phyloP scores from a whole-genome alignment of 2,797 vertebrate genomes.

The Ctenosaura bakeri region DNA sequence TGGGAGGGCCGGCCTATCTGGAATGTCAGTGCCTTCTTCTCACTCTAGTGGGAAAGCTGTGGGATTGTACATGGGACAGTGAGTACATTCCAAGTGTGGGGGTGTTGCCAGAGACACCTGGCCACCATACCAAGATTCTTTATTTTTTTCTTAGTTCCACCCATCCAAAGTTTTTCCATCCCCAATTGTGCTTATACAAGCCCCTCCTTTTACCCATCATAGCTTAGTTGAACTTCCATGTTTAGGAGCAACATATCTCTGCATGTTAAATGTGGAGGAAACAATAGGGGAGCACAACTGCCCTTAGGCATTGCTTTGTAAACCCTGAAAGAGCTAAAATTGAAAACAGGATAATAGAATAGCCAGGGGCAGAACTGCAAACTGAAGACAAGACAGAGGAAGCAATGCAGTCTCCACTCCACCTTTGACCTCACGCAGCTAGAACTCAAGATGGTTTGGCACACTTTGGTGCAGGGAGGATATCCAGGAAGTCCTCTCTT shows the following conservation, averaged over 20 bases:
- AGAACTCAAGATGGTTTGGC: background rate
- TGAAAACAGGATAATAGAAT: background rate
- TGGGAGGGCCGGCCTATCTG: background rate
- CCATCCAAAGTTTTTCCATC: background rate
- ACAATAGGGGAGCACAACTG: background rate
- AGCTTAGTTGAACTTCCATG: background rate
- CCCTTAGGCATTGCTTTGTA: background rate
- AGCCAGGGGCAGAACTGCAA: background rate
- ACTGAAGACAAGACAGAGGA: background rate
- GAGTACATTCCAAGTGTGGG: background rate
- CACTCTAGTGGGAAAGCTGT: background rate
- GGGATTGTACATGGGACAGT: background rate
- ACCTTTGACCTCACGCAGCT: background rate
- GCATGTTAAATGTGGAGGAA: background rate
- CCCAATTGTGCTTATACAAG: background rate
- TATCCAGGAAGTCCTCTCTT: background rate
- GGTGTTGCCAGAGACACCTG: background rate
- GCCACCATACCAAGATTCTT: background rate
- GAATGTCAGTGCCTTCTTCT: background rate
- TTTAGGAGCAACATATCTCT: background rate
- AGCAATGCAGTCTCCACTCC: background rate
- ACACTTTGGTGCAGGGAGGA: background rate
- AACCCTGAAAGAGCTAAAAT: background rate
- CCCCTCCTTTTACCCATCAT: background rate
- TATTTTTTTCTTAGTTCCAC: too few species aligned